phyloP scores from a whole-genome alignment of 2,113 vertebrate genomes.

The Capreolus pygargus region DNA sequence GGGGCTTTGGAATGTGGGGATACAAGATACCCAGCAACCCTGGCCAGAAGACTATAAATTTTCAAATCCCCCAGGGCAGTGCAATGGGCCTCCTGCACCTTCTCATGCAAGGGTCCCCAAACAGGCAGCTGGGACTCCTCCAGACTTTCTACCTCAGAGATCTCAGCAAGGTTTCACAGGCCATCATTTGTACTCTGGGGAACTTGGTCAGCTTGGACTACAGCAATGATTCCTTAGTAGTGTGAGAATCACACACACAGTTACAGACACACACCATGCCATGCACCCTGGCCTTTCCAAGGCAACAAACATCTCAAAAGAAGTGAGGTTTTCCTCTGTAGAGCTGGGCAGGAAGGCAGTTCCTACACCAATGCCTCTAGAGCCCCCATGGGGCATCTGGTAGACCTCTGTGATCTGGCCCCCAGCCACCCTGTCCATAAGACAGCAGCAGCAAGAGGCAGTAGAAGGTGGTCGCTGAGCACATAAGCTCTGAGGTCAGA shows the following conservation, averaged over 20 bases:
- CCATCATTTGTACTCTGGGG: neutral
- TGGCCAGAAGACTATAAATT: conserved; percentile 48
- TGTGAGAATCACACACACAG: neutral
- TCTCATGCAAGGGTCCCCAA: conserved; percentile 40
- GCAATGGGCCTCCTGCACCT: neutral
- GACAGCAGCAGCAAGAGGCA: neutral
- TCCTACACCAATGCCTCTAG: neutral
- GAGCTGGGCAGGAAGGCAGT: neutral
- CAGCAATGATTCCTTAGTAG: neutral
- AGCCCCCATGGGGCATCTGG: neutral
- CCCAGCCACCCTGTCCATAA: neutral
- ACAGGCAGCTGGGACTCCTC: conserved; percentile 15
- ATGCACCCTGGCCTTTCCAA: neutral
- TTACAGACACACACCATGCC: neutral
- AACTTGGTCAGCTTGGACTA: neutral
- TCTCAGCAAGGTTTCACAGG: neutral
- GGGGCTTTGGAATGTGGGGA: conserved; percentile 48
- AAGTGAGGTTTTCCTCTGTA: neutral
- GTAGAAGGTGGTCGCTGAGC: neutral
- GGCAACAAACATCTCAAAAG: neutral
- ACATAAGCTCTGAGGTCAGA: neutral
- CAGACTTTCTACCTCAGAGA: conserved; percentile 23
- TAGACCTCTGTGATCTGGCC: neutral
- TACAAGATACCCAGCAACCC: conserved; percentile 26
- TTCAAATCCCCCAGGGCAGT: conserved; percentile 29